phyloP scores from a whole-genome alignment of 1,140 invertebrate species.

The Paramacrobiotus metropolitanus region DNA sequence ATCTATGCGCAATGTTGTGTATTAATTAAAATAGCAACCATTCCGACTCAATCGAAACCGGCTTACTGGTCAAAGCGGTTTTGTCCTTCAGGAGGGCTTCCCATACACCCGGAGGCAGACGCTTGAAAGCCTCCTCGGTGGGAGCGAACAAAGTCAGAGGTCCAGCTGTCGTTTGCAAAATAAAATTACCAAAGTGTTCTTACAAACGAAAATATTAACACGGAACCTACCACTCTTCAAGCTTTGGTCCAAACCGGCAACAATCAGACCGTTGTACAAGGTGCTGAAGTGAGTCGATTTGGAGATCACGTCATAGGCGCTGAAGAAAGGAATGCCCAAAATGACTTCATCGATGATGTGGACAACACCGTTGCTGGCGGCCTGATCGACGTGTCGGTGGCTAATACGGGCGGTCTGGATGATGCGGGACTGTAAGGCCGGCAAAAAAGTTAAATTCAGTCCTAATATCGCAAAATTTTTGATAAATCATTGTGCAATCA shows the following conservation, averaged over 20 bases:
- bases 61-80: background rate
- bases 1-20: too few relatives aligned
- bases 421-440: background rate
- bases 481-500: too few relatives aligned
- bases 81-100: background rate
- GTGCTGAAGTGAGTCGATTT: background rate
- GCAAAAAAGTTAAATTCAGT: too few relatives aligned
- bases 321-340: background rate
- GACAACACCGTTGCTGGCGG: background rate
- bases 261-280: background rate
- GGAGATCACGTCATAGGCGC: background rate
- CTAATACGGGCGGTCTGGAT: background rate
- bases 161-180: too few relatives aligned
- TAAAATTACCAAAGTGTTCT: background rate
- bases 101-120: background rate
- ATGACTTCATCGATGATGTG: background rate
- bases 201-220: background rate
- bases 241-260: background rate
- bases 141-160: background rate
- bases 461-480: too few relatives aligned
- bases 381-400: background rate
- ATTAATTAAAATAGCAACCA: too few relatives aligned
- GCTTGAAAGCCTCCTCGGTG: background rate
- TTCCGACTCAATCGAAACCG: background rate
- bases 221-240: background rate